These are phyloP conservation scores for Axis porcinus DNA, from an alignment of 2,113 vertebrate genomes.

Conservation along the genomic window DNA sequence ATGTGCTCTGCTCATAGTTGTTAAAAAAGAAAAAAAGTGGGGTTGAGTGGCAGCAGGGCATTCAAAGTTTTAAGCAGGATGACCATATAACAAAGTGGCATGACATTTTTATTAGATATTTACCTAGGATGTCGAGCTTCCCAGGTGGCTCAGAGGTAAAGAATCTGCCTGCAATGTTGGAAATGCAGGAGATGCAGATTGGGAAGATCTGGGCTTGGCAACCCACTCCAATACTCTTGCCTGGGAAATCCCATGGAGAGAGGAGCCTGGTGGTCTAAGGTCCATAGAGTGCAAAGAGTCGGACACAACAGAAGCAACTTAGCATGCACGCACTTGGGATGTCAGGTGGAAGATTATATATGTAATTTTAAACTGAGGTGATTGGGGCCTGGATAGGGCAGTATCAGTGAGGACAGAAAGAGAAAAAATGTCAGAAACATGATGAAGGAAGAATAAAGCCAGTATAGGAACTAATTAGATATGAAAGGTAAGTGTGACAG, in stretches of 20 bases:
- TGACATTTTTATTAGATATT: not conserved
- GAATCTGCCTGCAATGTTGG: not conserved
- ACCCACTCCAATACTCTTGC: not conserved
- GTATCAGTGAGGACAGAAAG: not conserved
- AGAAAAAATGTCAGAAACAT: not conserved
- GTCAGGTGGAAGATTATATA: not conserved
- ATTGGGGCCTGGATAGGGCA: not conserved
- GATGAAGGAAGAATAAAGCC: not conserved
- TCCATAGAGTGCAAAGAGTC: not conserved
- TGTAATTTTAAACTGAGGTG: not conserved
- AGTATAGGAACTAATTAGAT: not conserved
- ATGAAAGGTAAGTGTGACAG: not conserved
- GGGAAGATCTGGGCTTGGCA: not conserved
- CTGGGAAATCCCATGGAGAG: not conserved
- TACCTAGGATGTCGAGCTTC: not conserved
- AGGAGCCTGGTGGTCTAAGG: not conserved
- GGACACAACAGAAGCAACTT: not conserved
- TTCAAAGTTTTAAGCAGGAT: not conserved
- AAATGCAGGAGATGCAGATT: not conserved
- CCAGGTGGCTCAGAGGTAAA: not conserved
- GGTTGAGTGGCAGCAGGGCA: not conserved
- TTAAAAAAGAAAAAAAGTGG: not conserved
- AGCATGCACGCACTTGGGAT: rapidly evolving
- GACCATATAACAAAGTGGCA: not conserved
- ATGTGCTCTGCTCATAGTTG: not conserved